A percentile compares a stretch with the other conserved stretches of the same genome.
Evolutionary conservation across 2,888 invertebrate species (phyloP).

Genomic region (Harmothoe impar): DNA sequence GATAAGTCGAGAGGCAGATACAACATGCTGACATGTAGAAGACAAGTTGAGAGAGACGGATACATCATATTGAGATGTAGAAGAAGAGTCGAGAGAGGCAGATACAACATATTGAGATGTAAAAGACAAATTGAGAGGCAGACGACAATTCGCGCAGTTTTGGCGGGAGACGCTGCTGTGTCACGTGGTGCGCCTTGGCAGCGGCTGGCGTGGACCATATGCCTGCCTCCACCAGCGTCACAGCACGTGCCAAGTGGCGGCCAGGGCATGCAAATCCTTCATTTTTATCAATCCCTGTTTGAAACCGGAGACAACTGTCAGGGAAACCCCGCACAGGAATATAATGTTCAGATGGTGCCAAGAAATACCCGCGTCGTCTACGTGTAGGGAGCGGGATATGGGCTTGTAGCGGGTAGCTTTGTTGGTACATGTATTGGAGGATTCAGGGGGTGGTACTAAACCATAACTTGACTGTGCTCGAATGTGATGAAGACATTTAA

Average conservation of each 20-base stretch:
- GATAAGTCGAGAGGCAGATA: background rate
- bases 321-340: conserved; percentile 34
- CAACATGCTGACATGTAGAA: too few relatives aligned
- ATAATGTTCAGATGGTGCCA: conserved; percentile 23
- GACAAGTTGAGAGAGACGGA: too few relatives aligned
- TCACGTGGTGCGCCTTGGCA: conserved; percentile 58
- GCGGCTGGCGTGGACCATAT: conserved; percentile 15
- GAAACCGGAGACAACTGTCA: conserved; percentile 54
- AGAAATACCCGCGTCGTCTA: conserved; percentile 1
- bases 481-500: too few relatives aligned
- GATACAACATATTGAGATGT: too few relatives aligned
- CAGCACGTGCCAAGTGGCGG: conserved; percentile 57
- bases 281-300: conserved; percentile 57
- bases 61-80: too few relatives aligned
- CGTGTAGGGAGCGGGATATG: background rate
- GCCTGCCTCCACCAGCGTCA: conserved; percentile 58
- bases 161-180: conserved; percentile 52
- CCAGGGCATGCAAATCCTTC: conserved; percentile 55
- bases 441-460: background rate
- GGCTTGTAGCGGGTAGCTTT: background rate
- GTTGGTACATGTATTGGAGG: background rate
- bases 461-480: too few relatives aligned
- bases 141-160: conserved; percentile 5
- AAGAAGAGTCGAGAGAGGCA: too few relatives aligned
- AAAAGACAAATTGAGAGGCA: background rate